Base-by-base conservation (phyloP, 2,113 vertebrate genomes). In the Desmodus rotundus region DNA sequence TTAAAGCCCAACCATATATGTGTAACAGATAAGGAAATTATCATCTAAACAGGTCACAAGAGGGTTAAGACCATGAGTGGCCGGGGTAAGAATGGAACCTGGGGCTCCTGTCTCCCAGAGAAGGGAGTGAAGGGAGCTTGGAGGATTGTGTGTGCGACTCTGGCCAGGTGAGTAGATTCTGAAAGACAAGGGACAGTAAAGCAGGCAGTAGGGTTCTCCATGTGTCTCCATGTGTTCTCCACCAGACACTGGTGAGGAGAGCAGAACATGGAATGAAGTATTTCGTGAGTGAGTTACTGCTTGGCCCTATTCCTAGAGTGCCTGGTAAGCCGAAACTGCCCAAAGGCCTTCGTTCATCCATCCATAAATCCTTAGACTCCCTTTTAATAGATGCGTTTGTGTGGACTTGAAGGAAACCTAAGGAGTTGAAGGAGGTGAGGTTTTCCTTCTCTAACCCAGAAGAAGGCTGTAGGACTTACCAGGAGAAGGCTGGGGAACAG, bases 281-380 rank as follows among this genome's bases (percentile, higher is more conserved):
- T 94, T 93, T 91, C 45, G 58, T 85, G 47, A 93, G 58, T 33
- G 65, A 85, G 31, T 85, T 81, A 67, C 56, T 1, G 13, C 45
- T 52, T 88, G 89, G 96, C 83, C 73, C 5, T 67, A 3, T 74
- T 93, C 89, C 89, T 82, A 91, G 92, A 88, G 70, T 47, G n/a
- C n/a, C 89, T 47, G 58, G 43, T 45, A 22, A 92, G 41, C 47
- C 0, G 13, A 91, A 95, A 82, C 77, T 52, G 89, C 81, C 84
- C 63, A 38, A 83, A 63, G 80, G 68, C 28, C 84, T 56, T 47
- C 0, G 4, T 56, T n/a, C 73, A 56, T 61, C 58, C 26, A 22
- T 11, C 58, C 26, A 22, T 11, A 36, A 26, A 63, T 77, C 45
- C 72, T 88, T 52, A 41, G 50, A 65, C n/a, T 45, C 26, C 47